A percentile compares a stretch with the other conserved stretches of the same genome.
Conservation (phyloP, 2,797 vertebrate species). For the Sardinella longiceps region DNA sequence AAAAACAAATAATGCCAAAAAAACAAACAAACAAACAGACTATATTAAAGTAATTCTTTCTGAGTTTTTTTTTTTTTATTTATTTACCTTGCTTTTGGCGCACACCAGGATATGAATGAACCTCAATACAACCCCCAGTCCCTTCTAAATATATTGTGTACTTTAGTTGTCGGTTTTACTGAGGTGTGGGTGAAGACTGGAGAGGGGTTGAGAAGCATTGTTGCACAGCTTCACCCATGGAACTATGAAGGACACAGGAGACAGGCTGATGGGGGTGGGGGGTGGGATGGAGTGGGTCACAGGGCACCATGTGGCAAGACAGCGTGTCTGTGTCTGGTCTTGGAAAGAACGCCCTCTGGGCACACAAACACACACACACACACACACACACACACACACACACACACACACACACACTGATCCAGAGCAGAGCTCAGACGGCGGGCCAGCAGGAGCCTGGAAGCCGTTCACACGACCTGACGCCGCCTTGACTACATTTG, state of each 20-base stretch:
- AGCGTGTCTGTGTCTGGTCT: neutral
- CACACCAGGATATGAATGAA: neutral
- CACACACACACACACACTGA: neutral
- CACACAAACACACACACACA: neutral
- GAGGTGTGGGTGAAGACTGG: neutral
- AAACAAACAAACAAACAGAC: neutral
- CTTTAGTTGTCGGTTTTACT: neutral
- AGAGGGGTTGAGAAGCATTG: neutral
- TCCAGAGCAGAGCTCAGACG: neutral
- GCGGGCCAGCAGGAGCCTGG: neutral
- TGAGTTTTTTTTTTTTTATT: neutral
- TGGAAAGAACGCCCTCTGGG: neutral
- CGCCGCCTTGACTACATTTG: too few species aligned
- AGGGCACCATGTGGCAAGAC: neutral
- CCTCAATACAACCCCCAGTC: neutral
- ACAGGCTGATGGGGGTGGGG: neutral
- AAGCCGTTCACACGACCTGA: neutral
- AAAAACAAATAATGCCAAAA: neutral
- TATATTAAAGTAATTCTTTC: neutral
- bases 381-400: neutral
- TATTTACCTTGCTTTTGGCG: neutral
- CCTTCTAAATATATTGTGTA: neutral
- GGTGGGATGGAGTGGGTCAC: neutral
- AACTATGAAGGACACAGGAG: neutral
- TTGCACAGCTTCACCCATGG: neutral